phyloP scores from a whole-genome alignment of 2,113 vertebrate species.

The Sturnus vulgaris region DNA sequence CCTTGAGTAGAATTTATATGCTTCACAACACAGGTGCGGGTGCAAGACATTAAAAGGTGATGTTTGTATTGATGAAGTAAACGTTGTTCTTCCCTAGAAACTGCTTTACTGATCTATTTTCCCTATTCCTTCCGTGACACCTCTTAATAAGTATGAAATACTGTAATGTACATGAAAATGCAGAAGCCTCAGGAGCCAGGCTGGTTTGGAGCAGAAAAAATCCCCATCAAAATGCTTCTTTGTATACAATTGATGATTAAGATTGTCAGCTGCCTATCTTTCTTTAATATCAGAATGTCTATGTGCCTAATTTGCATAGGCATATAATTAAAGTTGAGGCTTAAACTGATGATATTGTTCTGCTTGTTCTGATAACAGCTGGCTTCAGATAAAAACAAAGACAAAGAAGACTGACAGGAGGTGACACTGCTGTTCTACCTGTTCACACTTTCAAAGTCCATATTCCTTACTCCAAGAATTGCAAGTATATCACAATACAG shows the following conservation, averaged over 20 bases:
- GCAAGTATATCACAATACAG: neutral
- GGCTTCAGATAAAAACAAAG: neutral
- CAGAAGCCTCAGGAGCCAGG: neutral
- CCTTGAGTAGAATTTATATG: neutral
- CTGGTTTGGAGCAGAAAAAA: neutral
- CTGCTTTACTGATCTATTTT: neutral
- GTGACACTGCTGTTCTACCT: neutral
- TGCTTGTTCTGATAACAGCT: neutral
- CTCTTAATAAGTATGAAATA: neutral
- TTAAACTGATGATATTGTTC: neutral
- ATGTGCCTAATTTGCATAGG: neutral
- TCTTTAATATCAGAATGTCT: neutral
- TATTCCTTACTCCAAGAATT: neutral
- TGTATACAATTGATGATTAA: neutral
- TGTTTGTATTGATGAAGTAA: neutral
- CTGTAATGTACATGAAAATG: neutral
- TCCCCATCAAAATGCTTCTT: neutral
- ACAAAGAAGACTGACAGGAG: neutral
- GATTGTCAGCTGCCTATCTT: neutral
- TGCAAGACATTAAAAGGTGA: neutral
- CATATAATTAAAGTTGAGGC: neutral
- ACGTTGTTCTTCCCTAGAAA: neutral
- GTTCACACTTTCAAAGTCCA: neutral
- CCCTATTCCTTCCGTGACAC: neutral
- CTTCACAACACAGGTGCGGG: neutral